A percentile compares a stretch with the other conserved stretches of the same genome.
phyloP scores from a whole-genome alignment of 2,888 invertebrate species.

The Drosophila cognata region DNA sequence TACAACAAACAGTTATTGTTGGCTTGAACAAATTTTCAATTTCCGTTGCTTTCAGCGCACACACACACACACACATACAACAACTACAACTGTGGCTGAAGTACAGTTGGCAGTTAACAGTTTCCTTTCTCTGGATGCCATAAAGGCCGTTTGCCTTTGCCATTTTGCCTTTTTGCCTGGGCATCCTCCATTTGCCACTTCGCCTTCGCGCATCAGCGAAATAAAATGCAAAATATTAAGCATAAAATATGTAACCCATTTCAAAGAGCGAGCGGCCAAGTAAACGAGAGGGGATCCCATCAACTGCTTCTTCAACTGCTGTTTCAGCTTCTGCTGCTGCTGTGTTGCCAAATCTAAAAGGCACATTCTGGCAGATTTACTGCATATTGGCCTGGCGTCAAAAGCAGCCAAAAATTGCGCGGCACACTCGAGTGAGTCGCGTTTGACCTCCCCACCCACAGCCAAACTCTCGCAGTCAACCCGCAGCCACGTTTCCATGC shows the following conservation, averaged over 20 bases:
- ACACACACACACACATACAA: background rate
- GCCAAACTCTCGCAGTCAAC: background rate
- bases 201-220: conserved; percentile 53
- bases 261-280: conserved; percentile 52
- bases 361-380: conserved; percentile 84
- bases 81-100: conserved; percentile 35
- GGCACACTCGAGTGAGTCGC: conserved; percentile 57
- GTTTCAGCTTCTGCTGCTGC: conserved; percentile 34
- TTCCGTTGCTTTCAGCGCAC: conserved; percentile 33
- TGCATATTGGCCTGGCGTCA: conserved; percentile 85
- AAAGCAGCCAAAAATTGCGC: conserved; percentile 80
- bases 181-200: conserved; percentile 23
- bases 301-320: background rate
- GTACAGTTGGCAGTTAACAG: conserved; percentile 63
- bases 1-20: conserved; percentile 53
- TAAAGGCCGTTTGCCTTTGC: conserved; percentile 47
- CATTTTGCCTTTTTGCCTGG: conserved; percentile 19
- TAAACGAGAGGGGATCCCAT: conserved; percentile 11
- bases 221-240: conserved; percentile 81
- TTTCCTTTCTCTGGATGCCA: conserved; percentile 46
- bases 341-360: conserved; percentile 77
- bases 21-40: conserved; percentile 56
- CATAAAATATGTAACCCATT: conserved; percentile 83
- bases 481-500: background rate
- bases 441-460: conserved; percentile 24